Evolutionary conservation across 2,797 vertebrate genomes (phyloP), one percentile per base, ranked within the genome.

Genomic region (Notolabrus celidotus): DNA sequence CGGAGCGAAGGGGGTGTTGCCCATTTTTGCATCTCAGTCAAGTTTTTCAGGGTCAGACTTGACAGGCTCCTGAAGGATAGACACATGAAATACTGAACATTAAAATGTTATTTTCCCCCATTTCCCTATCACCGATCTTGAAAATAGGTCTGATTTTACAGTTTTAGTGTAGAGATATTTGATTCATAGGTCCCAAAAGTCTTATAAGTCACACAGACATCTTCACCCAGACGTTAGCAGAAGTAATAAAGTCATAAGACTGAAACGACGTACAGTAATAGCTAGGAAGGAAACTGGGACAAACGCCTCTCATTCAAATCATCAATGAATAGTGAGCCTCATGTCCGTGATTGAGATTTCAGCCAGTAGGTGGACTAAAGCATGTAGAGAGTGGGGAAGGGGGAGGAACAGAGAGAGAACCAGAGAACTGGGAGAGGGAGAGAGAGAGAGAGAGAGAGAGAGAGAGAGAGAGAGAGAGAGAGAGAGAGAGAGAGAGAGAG

Each of bases 291-390:
- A 87, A 83, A 80, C 76, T 61, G 71, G 71, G 79, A 60, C 67
- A 77, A 83, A 63, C 10, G 23, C 25, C 58, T 77, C 68, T 83
- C 68, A 81, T 67, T 87, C 33, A 74, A 76, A 70, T 77, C 61
- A 80, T 89, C 74, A 85, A 52, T 88, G 77, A 86, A 81, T 82
- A 80, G 45, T 52, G 52, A 58, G 43, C 50, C 55, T 75, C 52
- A 67, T 76, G 63, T 75, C 65, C 29, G 60, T 41, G 68, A 81
- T 78, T 64, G 77, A 71, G 78, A 70, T 82, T 89, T 83, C 76
- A 67, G 74, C 82, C 83, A 80, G 84, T 92, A 88, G 89, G 89
- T 85, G 87, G 86, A 90, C 82, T 77, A 63, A 55, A 86, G 77
- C 76, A 55, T 77, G 77, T 34, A 42, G 66, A 60, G 80, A 74